Conservation (phyloP, 2,113 vertebrate genomes). For the Grammomys dolichurus region DNA sequence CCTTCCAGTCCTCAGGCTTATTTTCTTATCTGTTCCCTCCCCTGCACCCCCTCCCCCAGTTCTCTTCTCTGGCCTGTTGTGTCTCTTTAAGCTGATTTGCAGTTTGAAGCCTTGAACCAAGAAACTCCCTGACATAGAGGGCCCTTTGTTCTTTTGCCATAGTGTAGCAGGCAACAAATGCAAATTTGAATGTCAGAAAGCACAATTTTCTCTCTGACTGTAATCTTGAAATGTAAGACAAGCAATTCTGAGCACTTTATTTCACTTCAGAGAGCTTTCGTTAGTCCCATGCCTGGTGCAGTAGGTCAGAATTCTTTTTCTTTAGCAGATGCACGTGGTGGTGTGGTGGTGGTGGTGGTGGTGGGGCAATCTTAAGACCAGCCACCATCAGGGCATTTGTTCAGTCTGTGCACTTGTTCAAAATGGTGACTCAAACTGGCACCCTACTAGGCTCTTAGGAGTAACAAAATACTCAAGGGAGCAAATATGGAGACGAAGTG, state of each 20-base stretch:
- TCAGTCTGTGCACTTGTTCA: neutral
- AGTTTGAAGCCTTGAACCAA: neutral
- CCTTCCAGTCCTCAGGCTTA: neutral
- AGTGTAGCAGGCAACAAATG: neutral
- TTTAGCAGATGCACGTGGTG: neutral
- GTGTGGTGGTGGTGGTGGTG: neutral
- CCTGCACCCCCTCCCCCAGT: too few species aligned
- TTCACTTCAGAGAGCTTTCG: neutral
- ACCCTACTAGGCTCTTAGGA: neutral
- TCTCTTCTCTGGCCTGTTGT: neutral
- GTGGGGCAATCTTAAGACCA: neutral
- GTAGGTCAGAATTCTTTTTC: neutral
- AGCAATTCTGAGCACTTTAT: neutral
- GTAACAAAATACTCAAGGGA: too few species aligned
- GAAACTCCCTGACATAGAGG: fast-evolving
- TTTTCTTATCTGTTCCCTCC: neutral
- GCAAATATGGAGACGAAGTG: too few species aligned
- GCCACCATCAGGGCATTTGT: neutral
- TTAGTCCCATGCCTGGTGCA: neutral
- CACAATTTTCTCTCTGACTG: neutral
- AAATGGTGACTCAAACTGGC: neutral
- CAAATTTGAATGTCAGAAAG: neutral
- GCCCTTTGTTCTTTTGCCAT: neutral
- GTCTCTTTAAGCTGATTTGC: neutral
- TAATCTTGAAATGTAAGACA: neutral